Conservation (phyloP, 1,140 invertebrate genomes). For the Lasaia peninsularis region DNA sequence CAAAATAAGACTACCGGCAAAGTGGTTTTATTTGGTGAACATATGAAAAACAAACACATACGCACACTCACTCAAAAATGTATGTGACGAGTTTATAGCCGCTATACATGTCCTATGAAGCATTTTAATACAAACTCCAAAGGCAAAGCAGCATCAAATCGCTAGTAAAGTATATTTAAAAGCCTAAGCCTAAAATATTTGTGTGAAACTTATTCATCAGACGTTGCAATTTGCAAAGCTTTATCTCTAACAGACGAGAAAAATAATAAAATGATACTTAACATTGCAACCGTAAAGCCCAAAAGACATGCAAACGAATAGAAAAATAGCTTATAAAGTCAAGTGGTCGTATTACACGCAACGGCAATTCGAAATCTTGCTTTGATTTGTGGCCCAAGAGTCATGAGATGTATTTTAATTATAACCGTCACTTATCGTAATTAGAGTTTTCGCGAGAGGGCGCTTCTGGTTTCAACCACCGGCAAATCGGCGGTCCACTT, state of each 20-base stretch:
- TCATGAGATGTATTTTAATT: conserved; percentile 70
- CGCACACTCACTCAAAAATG: too few species aligned
- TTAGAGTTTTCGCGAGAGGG: conserved; percentile 56
- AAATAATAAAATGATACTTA: conserved; percentile 1
- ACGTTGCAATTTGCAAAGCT: too few species aligned
- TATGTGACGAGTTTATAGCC: too few species aligned
- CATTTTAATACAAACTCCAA: too few species aligned
- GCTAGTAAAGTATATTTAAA: too few species aligned
- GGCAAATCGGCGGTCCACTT: conserved; percentile 52
- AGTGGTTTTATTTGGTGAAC: too few species aligned
- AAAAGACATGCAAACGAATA: conserved; percentile 43
- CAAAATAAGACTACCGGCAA: too few species aligned
- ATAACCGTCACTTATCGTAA: conserved; percentile 73
- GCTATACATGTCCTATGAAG: too few species aligned
- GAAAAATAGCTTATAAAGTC: conserved; percentile 50
- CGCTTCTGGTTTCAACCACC: conserved; percentile 43
- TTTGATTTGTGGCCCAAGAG: conserved; percentile 51
- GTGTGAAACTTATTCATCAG: too few species aligned
- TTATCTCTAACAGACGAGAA: conserved; percentile 5
- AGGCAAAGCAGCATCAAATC: too few species aligned
- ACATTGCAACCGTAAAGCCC: conserved; percentile 23
- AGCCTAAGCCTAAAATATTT: too few species aligned
- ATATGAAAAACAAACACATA: too few species aligned
- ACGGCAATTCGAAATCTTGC: conserved; percentile 44
- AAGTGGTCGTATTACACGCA: conserved; percentile 52